Base-by-base conservation (phyloP, 2,797 vertebrate species). In the Falco rusticolus region DNA sequence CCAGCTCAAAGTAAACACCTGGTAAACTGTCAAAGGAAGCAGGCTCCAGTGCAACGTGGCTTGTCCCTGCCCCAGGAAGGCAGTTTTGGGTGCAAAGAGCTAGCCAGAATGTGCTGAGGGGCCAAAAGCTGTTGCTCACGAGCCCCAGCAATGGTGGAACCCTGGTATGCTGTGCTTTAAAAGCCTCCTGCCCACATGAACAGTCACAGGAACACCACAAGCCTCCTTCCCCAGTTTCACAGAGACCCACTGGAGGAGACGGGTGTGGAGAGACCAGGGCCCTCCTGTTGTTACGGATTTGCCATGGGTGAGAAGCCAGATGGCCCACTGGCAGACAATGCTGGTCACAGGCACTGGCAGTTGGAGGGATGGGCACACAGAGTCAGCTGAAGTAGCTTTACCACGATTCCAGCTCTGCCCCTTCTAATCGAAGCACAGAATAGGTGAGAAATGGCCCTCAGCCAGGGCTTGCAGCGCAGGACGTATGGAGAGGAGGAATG, bases 41-140 rank as follows among this genome's bases (percentile, higher is more conserved):
- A 37, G 75, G 57, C 29, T 84, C 60, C 2, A 2, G 43, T 7
- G 63, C 45, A 53, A 19, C 1, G 4, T 1, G 1, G 60, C 47
- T 70, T 2, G 0, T 43, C 31, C 17, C 53, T 50, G 20, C 5
- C 10, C 22, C 9, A 0, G 0, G 56, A 41, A 91, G 50, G 50
- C 21, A 69, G 39, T n/a, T 69, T 29, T 5, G 12, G 18, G 11
- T 29, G 11, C 48, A 8, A 71, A 82, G 41, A 87, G 64, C 11
- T 54, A 79, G 59, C 22, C 39, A 91, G 57, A 41, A 53, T 2
- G 37, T 34, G 57, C 28, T 10, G 63, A 43, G 24, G 51, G 87
- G 47, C 34, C 47, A 80, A 14, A 79, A 79, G 72, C 39, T 63
- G 25, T 24, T 56, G 41, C 25, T 88, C 50, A n/a, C 1, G 2